phyloP scores from a whole-genome alignment of 2,797 vertebrate species.

The Mus spretus region DNA sequence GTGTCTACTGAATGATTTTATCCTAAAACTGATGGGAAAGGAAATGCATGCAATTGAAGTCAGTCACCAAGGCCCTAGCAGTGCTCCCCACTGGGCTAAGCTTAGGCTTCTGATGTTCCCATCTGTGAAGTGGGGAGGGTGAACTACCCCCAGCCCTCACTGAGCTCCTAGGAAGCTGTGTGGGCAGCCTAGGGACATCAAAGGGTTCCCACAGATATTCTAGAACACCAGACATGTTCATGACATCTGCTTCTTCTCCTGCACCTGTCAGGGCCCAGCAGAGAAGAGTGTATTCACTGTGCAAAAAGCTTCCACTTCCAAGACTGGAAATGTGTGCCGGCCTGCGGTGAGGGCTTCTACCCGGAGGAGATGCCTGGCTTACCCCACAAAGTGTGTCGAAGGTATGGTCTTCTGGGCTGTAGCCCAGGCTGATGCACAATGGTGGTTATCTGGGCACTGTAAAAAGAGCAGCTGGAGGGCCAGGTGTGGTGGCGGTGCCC shows the following conservation, averaged over 20 bases:
- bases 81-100: not conserved
- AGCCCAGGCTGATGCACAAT: rapidly evolving
- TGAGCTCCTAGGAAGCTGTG: not conserved
- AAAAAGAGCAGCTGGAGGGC: not conserved
- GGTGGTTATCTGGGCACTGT: too few species aligned
- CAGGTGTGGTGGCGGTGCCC: not conserved
- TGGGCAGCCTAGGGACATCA: not conserved
- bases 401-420: slow-evolving; percentile 84
- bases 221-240: rapidly evolving
- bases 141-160: not conserved
- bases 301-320: slow-evolving; percentile 88
- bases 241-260: slow-evolving; percentile 49
- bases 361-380: slow-evolving; percentile 89
- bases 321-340: slow-evolving; percentile 92
- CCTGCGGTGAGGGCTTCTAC: slow-evolving; percentile 92
- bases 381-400: slow-evolving; percentile 92
- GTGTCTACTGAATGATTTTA: not conserved
- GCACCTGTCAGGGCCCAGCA: slow-evolving; percentile 87
- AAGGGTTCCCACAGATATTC: not conserved
- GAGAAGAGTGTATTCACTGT: slow-evolving; percentile 93
- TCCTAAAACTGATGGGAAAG: not conserved
- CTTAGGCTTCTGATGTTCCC: not conserved
- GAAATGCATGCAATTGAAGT: not conserved
- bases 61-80: rapidly evolving
- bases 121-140: not conserved